Conservation (phyloP, 2,888 invertebrate species). For the Drosophila mayaguana region DNA sequence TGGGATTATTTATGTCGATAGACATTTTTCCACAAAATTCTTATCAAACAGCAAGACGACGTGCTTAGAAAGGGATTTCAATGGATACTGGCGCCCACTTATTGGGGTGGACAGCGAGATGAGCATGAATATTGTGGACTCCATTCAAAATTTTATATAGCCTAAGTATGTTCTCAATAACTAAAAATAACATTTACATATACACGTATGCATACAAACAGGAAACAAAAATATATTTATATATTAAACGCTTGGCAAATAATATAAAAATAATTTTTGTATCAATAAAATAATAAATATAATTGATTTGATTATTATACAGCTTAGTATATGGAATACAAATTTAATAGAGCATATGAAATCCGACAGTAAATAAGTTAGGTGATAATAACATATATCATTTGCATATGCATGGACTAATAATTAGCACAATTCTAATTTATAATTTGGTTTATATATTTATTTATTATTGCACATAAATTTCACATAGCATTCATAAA, state of each 20-base stretch:
- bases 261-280: neutral
- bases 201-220: neutral
- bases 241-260: neutral
- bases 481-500: neutral
- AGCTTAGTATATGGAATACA: too few species aligned
- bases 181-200: slow-evolving; percentile 7
- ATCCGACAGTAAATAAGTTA: too few species aligned
- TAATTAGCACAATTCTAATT: neutral
- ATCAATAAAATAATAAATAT: neutral
- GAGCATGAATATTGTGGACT: slow-evolving; percentile 8
- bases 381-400: too few species aligned
- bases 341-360: too few species aligned
- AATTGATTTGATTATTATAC: neutral
- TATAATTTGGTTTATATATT: neutral
- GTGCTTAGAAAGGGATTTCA: neutral
- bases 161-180: neutral
- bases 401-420: too few species aligned
- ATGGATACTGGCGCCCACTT: neutral
- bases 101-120: slow-evolving; percentile 1
- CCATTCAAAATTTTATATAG: neutral
- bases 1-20: neutral
- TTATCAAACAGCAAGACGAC: neutral
- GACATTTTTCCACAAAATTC: neutral
- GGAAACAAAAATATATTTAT: neutral
- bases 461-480: neutral